Evolutionary conservation across 1,140 invertebrate species (phyloP), one percentile per base, ranked within the genome.

Genomic region (Ceratina australensis): DNA sequence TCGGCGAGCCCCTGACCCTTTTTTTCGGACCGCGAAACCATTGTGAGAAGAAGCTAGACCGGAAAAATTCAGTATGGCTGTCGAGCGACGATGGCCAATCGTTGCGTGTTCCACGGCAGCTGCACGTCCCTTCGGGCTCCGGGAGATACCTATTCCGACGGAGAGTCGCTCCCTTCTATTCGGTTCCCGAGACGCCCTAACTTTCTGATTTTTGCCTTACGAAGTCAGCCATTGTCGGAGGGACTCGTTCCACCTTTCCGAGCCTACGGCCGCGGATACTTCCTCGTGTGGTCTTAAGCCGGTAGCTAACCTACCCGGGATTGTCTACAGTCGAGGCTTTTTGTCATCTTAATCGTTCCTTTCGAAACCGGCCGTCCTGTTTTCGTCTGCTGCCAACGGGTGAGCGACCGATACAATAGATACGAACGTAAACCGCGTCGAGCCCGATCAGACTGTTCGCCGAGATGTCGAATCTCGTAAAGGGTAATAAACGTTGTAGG

Each of bases 191-290:
- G 81, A 86, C 72, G 66, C 88, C 87, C 90, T 92, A 92, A 87
- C 91, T 92, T 92, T 92, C 87, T 92, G 91, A 92, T 92, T 92
- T 92, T 92, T 92, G 91, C 91, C 91, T 92, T 91, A 90, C 87
- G 87, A 82, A 92, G 91, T 92, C 91, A 92, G 91, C 91, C 91
- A 92, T 92, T 91, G 90, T 91, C 33, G 84, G 89, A 83, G 87
- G 85, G 80, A 87, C 88, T 81, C 67, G 80, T 75, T 84, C 54
- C 10, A 42, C 59, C 49, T 56, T 57, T 49, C 71, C 71, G 79
- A 65, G 13, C 12, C 24, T 69, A 24, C 54, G 54, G 54, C 20
- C 64, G 75, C 65, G 71, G 50, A 79, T 52, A 28, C 68, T 71
- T 49, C 80, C 66, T 76, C 79, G 74, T 85, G 83, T 78, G 83